Percentiles rank a stretch among this genome's conserved stretches.
Conservation (phyloP, 1,140 invertebrate species). For the Coenobita brevimanus region DNA sequence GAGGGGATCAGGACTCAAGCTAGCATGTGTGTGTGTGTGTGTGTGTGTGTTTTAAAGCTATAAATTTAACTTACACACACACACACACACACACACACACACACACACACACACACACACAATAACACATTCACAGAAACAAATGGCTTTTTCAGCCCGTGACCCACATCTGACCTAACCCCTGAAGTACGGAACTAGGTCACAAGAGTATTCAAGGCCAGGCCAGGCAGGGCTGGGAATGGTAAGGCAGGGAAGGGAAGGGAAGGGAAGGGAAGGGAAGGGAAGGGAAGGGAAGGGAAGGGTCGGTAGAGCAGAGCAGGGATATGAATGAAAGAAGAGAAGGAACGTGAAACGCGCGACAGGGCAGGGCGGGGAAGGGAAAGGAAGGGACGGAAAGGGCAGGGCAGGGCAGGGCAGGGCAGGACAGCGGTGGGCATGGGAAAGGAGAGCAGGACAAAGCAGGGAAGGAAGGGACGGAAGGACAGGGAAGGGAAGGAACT, state of each 20-base stretch:
- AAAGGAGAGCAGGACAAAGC: neutral
- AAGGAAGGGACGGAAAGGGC: neutral
- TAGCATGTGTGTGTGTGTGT: no score
- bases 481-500: neutral
- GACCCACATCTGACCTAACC: no score
- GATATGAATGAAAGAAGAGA: neutral
- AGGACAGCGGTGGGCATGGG: neutral
- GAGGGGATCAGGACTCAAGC: no score
- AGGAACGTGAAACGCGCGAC: neutral
- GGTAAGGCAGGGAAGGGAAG: neutral
- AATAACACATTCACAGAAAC: no score
- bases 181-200: neutral
- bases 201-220: neutral
- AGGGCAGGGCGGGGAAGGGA: neutral
- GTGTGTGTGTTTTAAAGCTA: no score
- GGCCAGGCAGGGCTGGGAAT: neutral
- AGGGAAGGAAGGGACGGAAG: neutral
- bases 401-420: neutral
- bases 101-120: no score
- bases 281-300: neutral
- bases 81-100: no score
- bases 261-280: neutral
- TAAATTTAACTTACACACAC: no score
- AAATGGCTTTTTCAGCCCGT: no score
- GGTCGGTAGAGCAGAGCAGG: no score